Conservation (phyloP, 1,140 invertebrate species). For the Elysia chlorotica region DNA sequence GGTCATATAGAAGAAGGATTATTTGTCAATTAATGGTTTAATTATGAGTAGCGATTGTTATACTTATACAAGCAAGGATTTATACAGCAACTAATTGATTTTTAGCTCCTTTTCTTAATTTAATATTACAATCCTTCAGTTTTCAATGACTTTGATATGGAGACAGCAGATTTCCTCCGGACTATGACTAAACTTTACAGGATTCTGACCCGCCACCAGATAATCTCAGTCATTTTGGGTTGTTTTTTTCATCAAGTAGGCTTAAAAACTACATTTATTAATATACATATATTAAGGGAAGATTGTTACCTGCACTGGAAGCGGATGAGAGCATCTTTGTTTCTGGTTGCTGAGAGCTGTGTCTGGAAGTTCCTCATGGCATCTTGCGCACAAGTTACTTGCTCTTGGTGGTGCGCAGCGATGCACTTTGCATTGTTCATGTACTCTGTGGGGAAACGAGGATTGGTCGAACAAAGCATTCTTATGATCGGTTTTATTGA, state of each 20-base stretch:
- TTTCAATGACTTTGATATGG: background rate
- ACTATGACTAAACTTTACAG: background rate
- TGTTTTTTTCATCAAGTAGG: background rate
- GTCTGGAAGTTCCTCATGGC: constrained; percentile 1
- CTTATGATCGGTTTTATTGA: background rate
- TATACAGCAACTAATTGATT: too few species aligned
- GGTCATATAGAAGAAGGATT: too few species aligned
- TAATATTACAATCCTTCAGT: background rate
- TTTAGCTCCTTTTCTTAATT: too few species aligned
- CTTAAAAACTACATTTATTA: background rate
- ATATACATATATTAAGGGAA: background rate
- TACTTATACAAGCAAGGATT: too few species aligned
- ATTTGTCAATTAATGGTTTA: background rate
- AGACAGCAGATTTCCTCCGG: background rate
- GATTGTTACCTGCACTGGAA: constrained; percentile 9
- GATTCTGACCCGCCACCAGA: background rate
- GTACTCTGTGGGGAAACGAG: background rate
- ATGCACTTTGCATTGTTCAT: background rate
- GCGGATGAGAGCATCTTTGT: constrained; percentile 10
- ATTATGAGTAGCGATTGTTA: background rate
- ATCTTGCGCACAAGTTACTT: background rate
- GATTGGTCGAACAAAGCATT: too few species aligned
- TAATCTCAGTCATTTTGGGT: background rate
- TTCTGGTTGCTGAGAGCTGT: background rate
- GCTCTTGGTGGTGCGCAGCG: background rate